Evolutionary conservation across 2,888 invertebrate genomes (phyloP).

Genomic region (Microctonus hyperodae): DNA sequence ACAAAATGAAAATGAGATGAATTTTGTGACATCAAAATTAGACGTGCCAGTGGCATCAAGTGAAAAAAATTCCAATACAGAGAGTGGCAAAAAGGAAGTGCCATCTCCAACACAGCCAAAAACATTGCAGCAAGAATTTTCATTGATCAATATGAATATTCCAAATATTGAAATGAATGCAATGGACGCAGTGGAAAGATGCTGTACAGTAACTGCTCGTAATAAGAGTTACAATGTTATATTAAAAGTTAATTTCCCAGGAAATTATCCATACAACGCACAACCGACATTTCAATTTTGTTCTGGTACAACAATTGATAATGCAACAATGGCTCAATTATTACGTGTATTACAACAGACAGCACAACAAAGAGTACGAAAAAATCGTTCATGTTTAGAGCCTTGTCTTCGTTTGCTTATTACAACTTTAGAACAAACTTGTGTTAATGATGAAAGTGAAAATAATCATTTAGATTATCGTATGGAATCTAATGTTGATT

Average conservation of each 20-base stretch:
- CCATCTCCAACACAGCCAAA: conserved; percentile 65
- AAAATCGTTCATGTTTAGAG: conserved; percentile 86
- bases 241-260: conserved; percentile 75
- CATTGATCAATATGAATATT: conserved; percentile 77
- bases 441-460: conserved; percentile 59
- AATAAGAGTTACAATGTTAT: conserved; percentile 67
- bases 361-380: conserved; percentile 82
- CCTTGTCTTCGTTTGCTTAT: conserved; percentile 82
- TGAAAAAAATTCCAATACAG: conserved; percentile 47
- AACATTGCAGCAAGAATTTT: conserved; percentile 78
- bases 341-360: conserved; percentile 82
- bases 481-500: conserved; percentile 55
- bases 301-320: conserved; percentile 74
- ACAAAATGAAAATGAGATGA: conserved; percentile 54
- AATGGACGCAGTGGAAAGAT: conserved; percentile 68
- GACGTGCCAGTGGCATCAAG: conserved; percentile 47
- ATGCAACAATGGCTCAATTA: conserved; percentile 74
- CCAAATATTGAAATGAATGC: conserved; percentile 73
- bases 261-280: conserved; percentile 75
- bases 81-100: conserved; percentile 50
- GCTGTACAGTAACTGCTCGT: conserved; percentile 68
- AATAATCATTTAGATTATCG: conserved; percentile 54
- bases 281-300: conserved; percentile 74
- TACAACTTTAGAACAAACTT: conserved; percentile 68
- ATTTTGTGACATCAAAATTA: conserved; percentile 48